A percentile compares a stretch with the other conserved stretches of the same genome.
phyloP scores from a whole-genome alignment of 2,888 invertebrate genomes.

The Patella pellucida region DNA sequence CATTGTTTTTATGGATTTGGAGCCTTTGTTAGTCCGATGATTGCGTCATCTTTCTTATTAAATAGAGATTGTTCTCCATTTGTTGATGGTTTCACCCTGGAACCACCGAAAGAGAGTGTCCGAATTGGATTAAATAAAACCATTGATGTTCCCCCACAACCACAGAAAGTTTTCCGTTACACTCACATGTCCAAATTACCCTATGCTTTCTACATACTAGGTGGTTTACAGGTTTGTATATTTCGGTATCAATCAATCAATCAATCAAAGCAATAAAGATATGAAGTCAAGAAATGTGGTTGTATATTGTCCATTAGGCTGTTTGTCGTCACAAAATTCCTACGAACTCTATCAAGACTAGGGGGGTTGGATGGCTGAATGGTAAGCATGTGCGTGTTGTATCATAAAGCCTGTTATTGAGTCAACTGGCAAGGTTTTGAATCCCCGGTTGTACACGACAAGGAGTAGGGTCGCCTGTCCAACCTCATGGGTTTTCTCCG shows the following conservation, averaged over 20 bases:
- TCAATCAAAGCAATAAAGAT: neutral
- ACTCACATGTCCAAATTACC: slow-evolving; percentile 64
- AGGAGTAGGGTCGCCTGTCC: too few species aligned
- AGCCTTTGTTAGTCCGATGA: slow-evolving; percentile 73
- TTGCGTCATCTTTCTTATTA: slow-evolving; percentile 72
- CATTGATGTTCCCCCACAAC: slow-evolving; percentile 40
- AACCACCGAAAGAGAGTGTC: slow-evolving; percentile 25
- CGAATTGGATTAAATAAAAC: slow-evolving; percentile 17
- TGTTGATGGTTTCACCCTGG: slow-evolving; percentile 57
- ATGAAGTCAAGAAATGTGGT: too few species aligned
- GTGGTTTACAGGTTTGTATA: slow-evolving; percentile 69
- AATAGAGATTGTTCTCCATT: slow-evolving; percentile 71
- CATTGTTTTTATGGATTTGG: slow-evolving; percentile 74
- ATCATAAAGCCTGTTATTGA: too few species aligned
- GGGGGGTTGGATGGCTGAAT: too few species aligned
- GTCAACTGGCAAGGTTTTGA: too few species aligned
- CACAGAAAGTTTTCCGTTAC: slow-evolving; percentile 54
- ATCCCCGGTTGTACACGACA: too few species aligned
- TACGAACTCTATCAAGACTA: too few species aligned
- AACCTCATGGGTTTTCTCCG: too few species aligned
- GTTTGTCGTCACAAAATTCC: too few species aligned
- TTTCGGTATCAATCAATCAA: neutral
- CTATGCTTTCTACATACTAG: slow-evolving; percentile 73
- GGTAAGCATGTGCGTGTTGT: too few species aligned
- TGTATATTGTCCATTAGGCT: too few species aligned